Evolutionary conservation across 2,797 vertebrate genomes (phyloP), one percentile per base, ranked within the genome.

Genomic region (Gymnothorax javanicus): DNA sequence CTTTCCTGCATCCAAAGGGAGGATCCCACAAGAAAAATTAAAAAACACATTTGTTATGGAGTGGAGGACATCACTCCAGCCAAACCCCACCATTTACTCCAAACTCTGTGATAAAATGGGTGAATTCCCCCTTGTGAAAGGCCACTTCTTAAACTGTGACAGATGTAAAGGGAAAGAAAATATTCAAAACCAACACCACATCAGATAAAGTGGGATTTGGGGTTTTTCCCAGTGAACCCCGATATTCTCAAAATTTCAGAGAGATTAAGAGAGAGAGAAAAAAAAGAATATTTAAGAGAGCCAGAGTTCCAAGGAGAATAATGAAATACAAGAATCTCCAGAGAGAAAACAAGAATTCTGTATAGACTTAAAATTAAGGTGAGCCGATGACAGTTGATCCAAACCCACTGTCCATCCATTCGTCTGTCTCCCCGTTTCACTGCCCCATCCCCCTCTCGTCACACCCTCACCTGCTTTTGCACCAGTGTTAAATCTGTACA

Each of bases 361-460:
- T 25, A n/a, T 20, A 20, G 60, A 67, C 6, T 67, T 67, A 67
- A 67, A 67, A 67, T 20, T 67, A 59, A 9, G 58, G 9, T 8
- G 58, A 59, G 58, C 58, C 13, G 0, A 59, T 13, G 58, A 13
- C 58, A 59, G 58, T 9, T 13, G 13, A 9, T 13, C 58, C 58
- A 59, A 59, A 59, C 58, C 58, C 58, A 59, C 58, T 9, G 93
- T 94, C 91, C 91, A 91, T 50, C 89, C 91, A 91, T 50, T 88
- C 89, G 90, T 93, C 90, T 91, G 91, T 93, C 93, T 92, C 93
- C 13, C 58, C 58, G 58, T 59, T 59, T 59, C 7, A 59, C 13
- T 9, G 58, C 9, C 58, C 4, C 58, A 9, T 58, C 58, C 7
- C 4, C 4, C 58, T 59, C 58, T 8, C 7, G 3, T 59, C 7